A percentile compares a stretch with the other conserved stretches of the same genome.
phyloP scores from a whole-genome alignment of 2,113 vertebrate genomes.

The Cettia cetti region DNA sequence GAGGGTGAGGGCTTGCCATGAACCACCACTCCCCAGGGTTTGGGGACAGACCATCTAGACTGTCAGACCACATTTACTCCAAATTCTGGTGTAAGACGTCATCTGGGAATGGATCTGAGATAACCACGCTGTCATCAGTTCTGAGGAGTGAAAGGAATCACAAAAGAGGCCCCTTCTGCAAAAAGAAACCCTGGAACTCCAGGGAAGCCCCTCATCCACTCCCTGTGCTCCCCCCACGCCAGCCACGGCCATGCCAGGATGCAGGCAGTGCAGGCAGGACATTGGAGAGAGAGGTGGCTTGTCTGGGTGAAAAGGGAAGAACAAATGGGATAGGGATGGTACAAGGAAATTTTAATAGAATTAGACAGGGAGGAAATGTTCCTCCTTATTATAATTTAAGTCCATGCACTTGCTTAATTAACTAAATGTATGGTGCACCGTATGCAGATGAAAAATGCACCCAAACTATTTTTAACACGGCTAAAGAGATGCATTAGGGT shows the following conservation, averaged over 20 bases:
- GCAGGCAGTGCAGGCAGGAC: background rate
- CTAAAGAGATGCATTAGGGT: background rate
- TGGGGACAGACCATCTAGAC: fast-evolving
- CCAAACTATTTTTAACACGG: slow-evolving; percentile 30
- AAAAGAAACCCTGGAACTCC: background rate
- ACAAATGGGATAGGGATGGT: background rate
- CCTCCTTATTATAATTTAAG: background rate
- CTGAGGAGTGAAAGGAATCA: background rate
- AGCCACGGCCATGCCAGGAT: background rate
- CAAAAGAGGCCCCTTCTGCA: background rate
- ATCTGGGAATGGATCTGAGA: background rate
- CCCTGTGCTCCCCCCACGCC: background rate
- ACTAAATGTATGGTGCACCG: background rate
- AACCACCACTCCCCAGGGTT: background rate
- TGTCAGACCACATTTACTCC: fast-evolving
- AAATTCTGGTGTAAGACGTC: background rate
- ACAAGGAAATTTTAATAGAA: background rate
- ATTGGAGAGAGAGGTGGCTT: background rate
- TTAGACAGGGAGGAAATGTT: background rate
- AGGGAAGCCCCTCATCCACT: background rate
- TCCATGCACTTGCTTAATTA: background rate
- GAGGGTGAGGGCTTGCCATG: background rate
- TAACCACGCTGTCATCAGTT: background rate
- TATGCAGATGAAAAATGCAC: slow-evolving; percentile 2
- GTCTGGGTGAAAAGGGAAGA: background rate